These are phyloP conservation scores for Aleiodes leptofemur DNA, from an alignment of 2,888 invertebrate species.

Conservation along the genomic window DNA sequence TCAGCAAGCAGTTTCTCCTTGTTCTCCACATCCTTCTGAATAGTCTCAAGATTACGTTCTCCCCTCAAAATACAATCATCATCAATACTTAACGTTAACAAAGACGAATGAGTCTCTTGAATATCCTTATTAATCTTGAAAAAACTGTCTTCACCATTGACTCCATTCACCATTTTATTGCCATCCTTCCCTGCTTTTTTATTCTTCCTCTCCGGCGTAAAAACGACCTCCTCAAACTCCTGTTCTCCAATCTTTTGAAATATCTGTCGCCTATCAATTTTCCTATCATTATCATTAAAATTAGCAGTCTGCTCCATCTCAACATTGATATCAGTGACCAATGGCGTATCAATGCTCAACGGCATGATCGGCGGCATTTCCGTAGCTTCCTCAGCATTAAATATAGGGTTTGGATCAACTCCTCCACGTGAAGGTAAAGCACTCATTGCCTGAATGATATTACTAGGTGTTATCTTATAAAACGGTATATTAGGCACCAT, in stretches of 20 bases:
- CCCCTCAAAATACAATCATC: conserved; percentile 62
- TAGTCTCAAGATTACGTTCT: conserved; percentile 75
- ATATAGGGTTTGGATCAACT: conserved; percentile 75
- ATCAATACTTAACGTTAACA: conserved; percentile 64
- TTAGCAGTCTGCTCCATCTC: conserved; percentile 42
- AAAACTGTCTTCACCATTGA: conserved; percentile 48
- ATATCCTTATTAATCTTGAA: conserved; percentile 51
- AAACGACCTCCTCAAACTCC: conserved; percentile 83
- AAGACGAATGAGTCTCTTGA: conserved; percentile 61
- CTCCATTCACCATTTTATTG: conserved; percentile 43
- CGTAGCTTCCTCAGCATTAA: conserved; percentile 85
- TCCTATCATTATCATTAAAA: conserved; percentile 58
- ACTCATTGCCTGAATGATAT: conserved; percentile 69
- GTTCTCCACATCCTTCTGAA: conserved; percentile 83
- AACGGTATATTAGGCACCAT: conserved; percentile 72
- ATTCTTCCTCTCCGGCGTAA: conserved; percentile 79
- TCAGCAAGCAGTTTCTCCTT: conserved; percentile 85
- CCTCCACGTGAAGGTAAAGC: conserved; percentile 67
- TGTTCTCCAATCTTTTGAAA: conserved; percentile 85
- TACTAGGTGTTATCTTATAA: conserved; percentile 68
- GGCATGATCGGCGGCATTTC: conserved; percentile 80
- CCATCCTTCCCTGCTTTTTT: conserved; percentile 58
- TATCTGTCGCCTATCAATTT: conserved; percentile 79
- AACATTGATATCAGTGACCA: conserved; percentile 59
- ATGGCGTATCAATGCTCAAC: conserved; percentile 61